phyloP scores from a whole-genome alignment of 2,797 vertebrate species.

The Sus cebifrons region DNA sequence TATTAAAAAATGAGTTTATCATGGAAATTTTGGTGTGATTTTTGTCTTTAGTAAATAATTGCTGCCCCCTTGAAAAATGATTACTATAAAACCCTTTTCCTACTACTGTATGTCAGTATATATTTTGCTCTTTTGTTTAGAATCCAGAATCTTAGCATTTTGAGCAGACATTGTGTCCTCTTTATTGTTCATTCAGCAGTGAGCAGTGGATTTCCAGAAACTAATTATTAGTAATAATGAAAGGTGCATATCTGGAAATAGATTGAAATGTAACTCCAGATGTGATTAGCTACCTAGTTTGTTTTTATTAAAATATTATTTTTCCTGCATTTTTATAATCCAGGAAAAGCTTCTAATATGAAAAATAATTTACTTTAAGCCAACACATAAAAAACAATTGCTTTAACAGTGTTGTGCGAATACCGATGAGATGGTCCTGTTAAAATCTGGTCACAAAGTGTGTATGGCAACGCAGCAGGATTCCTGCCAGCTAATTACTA shows the following conservation, averaged over 20 bases:
- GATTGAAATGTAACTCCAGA: slow-evolving; percentile 38
- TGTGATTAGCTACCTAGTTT: slow-evolving; percentile 28
- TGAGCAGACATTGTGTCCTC: neutral
- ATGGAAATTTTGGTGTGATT: neutral
- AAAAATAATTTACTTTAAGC: slow-evolving; percentile 79
- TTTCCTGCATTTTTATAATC: slow-evolving; percentile 62
- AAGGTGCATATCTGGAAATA: slow-evolving; percentile 48
- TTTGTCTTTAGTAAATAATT: slow-evolving; percentile 57
- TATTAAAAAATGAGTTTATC: neutral
- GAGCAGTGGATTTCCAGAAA: slow-evolving; percentile 68
- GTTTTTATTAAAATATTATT: slow-evolving; percentile 70
- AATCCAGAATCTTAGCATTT: slow-evolving; percentile 58
- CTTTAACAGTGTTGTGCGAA: slow-evolving; percentile 41
- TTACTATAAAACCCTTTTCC: slow-evolving; percentile 48
- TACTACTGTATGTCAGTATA: neutral
- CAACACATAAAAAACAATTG: slow-evolving; percentile 65
- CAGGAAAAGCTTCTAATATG: slow-evolving; percentile 51
- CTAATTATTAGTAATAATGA: slow-evolving; percentile 76
- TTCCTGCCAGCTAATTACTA: slow-evolving; percentile 49
- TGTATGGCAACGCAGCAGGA: slow-evolving; percentile 17
- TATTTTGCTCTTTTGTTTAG: slow-evolving; percentile 28
- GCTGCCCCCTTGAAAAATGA: neutral
- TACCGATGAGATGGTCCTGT: slow-evolving; percentile 38
- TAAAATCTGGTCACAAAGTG: slow-evolving; percentile 70
- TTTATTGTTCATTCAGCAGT: slow-evolving; percentile 44